Evolutionary conservation across 2,113 vertebrate genomes (phyloP).

Genomic region (Leuciscus idus): DNA sequence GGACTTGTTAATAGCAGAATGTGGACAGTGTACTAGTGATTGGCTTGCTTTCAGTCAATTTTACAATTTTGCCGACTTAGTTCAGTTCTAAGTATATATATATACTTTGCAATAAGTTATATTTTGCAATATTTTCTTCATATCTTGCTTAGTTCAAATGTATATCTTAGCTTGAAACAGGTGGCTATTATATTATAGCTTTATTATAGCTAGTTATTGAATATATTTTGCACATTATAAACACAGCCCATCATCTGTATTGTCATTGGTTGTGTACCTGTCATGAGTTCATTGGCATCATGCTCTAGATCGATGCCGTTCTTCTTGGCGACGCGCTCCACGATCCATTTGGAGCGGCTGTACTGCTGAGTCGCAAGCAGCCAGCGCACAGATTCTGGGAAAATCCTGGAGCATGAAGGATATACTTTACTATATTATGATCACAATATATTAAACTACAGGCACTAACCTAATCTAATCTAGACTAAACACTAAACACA

Average conservation of each 20-base stretch:
- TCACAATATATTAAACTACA: background rate
- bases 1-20: too few species aligned
- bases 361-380: slow-evolving; percentile 94
- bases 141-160: background rate
- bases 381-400: slow-evolving; percentile 97
- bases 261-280: slow-evolving; percentile 72
- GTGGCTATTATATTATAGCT: background rate
- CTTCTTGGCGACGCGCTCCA: slow-evolving; percentile 85
- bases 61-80: too few species aligned
- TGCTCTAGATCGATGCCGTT: slow-evolving; percentile 81
- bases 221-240: background rate
- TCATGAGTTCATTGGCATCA: slow-evolving; percentile 84
- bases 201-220: background rate
- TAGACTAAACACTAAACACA: background rate
- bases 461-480: background rate
- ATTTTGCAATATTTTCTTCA: background rate
- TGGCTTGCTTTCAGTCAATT: too few species aligned
- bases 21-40: too few species aligned
- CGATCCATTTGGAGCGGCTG: slow-evolving; percentile 85
- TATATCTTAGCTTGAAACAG: background rate
- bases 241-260: background rate
- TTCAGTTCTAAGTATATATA: too few species aligned
- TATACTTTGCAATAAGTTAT: too few species aligned
- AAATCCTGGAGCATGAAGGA: slow-evolving; percentile 78
- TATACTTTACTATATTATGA: background rate